phyloP scores from a whole-genome alignment of 2,113 vertebrate species.

The Octodon degus region DNA sequence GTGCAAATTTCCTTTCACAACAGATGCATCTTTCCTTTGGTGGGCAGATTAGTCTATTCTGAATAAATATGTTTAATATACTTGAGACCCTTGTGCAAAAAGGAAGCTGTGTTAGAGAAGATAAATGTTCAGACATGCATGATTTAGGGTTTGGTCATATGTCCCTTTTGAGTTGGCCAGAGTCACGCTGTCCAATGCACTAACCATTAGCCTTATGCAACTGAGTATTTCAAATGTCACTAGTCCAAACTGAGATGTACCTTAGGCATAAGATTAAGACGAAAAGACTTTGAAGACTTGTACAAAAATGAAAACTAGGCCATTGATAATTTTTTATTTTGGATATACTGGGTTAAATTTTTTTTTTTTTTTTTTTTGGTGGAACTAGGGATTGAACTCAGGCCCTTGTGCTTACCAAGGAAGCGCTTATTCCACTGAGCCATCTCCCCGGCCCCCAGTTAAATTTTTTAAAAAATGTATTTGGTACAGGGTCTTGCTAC shows the following conservation, averaged over 20 bases:
- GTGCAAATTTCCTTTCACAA: not conserved
- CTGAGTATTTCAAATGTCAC: not conserved
- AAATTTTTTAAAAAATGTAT: not conserved
- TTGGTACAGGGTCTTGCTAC: too few species aligned
- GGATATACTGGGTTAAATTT: not conserved
- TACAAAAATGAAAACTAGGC: not conserved
- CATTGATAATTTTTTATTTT: not conserved
- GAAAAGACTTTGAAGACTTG: not conserved
- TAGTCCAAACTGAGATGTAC: fast-evolving
- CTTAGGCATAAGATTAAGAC: not conserved
- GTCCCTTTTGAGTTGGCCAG: not conserved
- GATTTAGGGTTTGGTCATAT: not conserved
- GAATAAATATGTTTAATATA: not conserved
- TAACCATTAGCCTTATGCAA: fast-evolving
- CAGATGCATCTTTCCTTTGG: not conserved
- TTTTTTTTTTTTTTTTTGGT: too few species aligned
- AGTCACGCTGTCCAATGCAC: fast-evolving
- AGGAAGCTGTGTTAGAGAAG: not conserved
- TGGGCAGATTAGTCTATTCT: not conserved
- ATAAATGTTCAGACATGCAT: not conserved
- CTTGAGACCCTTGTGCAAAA: not conserved
- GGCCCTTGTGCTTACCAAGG: too few species aligned
- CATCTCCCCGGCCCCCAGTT: too few species aligned
- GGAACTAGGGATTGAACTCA: too few species aligned
- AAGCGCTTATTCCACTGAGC: too few species aligned